Conservation (phyloP, 2,113 vertebrate species). For the Entomyzon cyanotis region DNA sequence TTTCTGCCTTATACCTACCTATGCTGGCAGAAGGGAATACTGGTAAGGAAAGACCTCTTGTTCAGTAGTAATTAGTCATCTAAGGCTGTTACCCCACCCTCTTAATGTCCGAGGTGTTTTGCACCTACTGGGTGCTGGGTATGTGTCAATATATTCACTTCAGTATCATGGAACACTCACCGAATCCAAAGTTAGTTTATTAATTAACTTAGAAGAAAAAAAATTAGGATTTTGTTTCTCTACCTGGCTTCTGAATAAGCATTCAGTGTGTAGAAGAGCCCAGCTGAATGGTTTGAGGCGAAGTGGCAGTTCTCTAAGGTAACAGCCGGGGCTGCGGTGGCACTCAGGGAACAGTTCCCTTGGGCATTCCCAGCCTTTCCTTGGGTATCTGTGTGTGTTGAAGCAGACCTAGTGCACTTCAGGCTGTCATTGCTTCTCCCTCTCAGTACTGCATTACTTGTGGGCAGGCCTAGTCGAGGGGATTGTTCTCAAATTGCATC, state of each 20-base stretch:
- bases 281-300: neutral
- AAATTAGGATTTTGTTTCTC: neutral
- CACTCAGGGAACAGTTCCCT: neutral
- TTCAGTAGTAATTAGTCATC: neutral
- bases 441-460: neutral
- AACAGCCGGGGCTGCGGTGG: rapidly evolving
- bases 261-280: neutral
- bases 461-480: neutral
- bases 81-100: neutral
- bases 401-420: neutral
- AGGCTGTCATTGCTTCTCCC: neutral
- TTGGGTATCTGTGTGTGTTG: neutral
- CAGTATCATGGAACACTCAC: rapidly evolving
- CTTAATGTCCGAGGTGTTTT: neutral
- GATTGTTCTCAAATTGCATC: neutral
- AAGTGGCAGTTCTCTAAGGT: neutral
- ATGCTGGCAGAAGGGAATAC: neutral
- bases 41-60: neutral
- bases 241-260: neutral
- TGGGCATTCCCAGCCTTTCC: neutral
- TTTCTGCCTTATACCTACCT: neutral
- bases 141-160: rapidly evolving
- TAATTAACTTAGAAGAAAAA: neutral
- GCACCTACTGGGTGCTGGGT: neutral
- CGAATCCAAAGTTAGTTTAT: neutral